phyloP scores from a whole-genome alignment of 1,140 invertebrate genomes.

The Stratiolaelaps scimitus region DNA sequence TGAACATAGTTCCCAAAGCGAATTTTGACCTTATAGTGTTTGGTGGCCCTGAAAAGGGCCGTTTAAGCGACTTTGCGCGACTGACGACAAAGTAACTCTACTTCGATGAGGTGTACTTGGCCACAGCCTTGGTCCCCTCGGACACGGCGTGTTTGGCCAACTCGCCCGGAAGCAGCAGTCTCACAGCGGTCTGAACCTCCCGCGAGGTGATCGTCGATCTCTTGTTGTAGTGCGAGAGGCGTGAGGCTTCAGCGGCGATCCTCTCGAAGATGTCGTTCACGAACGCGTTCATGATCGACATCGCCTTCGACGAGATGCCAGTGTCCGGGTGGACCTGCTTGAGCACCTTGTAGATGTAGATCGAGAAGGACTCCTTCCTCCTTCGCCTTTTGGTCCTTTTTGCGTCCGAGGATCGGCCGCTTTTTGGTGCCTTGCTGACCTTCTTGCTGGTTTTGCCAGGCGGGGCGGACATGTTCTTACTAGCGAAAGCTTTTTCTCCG shows the following conservation, averaged over 20 bases:
- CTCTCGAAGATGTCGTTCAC: slow-evolving; percentile 41
- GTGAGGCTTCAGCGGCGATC: slow-evolving; percentile 39
- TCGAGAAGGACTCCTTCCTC: slow-evolving; percentile 53
- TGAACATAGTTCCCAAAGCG: too few species aligned
- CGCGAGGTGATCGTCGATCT: slow-evolving; percentile 49
- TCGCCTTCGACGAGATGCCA: slow-evolving; percentile 49
- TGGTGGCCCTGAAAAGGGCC: slow-evolving; percentile 33
- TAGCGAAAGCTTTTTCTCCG: too few species aligned
- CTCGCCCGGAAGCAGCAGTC: slow-evolving; percentile 46
- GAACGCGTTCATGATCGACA: slow-evolving; percentile 44
- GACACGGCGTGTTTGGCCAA: slow-evolving; percentile 48
- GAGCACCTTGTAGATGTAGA: slow-evolving; percentile 58
- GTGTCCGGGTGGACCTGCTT: slow-evolving; percentile 57
- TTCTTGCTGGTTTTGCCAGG: slow-evolving; percentile 39
- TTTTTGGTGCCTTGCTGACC: slow-evolving; percentile 38
- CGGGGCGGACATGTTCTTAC: slow-evolving; percentile 31
- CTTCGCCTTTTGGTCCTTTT: slow-evolving; percentile 16
- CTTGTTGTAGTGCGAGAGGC: slow-evolving; percentile 41
- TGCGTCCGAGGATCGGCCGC: slow-evolving; percentile 39
- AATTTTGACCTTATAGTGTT: background rate
- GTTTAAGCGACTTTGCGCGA: slow-evolving; percentile 39
- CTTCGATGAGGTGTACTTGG: slow-evolving; percentile 47
- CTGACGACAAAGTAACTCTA: slow-evolving; percentile 45
- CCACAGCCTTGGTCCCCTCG: slow-evolving; percentile 49
- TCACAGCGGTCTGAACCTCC: slow-evolving; percentile 47